These are phyloP conservation scores for Drosophila obscura DNA, from an alignment of 1,140 invertebrate genomes.

Conservation along the genomic window DNA sequence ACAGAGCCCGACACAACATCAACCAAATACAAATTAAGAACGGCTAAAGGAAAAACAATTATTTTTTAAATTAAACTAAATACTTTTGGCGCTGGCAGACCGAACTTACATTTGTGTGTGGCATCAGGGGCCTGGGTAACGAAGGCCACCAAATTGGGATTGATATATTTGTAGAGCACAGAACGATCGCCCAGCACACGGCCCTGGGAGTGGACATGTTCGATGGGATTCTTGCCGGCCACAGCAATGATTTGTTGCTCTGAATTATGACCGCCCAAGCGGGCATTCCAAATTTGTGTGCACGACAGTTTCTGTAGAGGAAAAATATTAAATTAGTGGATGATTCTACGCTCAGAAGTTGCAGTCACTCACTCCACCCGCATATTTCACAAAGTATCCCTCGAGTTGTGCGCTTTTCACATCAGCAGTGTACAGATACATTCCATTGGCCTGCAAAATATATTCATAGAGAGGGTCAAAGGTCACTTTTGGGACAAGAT, in stretches of 20 bases:
- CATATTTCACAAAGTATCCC: conserved; percentile 88
- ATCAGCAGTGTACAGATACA: conserved; percentile 90
- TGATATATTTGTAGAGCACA: conserved; percentile 99
- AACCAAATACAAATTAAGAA: conserved; percentile 91
- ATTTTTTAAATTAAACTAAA: not conserved
- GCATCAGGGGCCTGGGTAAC: conserved; percentile 91
- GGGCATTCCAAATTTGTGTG: conserved; percentile 88
- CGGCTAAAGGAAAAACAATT: conserved; percentile 34
- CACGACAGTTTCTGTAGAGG: conserved; percentile 80
- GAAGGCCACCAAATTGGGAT: conserved; percentile 97
- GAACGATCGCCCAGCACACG: conserved; percentile 96
- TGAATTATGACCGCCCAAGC: conserved; percentile 86
- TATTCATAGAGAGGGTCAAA: too few relatives aligned
- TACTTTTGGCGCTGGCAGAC: not conserved
- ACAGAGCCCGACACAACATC: conserved; percentile 95
- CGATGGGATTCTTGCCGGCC: conserved; percentile 89
- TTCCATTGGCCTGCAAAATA: conserved; percentile 85
- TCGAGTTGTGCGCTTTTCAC: conserved; percentile 87
- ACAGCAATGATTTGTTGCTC: conserved; percentile 89
- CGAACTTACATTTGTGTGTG: conserved; percentile 88
- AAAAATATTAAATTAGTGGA: conserved; percentile 6
- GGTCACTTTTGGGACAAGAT: too few relatives aligned
- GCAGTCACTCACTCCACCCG: conserved; percentile 74
- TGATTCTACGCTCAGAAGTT: not conserved
- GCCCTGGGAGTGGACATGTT: conserved; percentile 97